phyloP scores from a whole-genome alignment of 2,113 vertebrate genomes.

The Podarcis muralis region DNA sequence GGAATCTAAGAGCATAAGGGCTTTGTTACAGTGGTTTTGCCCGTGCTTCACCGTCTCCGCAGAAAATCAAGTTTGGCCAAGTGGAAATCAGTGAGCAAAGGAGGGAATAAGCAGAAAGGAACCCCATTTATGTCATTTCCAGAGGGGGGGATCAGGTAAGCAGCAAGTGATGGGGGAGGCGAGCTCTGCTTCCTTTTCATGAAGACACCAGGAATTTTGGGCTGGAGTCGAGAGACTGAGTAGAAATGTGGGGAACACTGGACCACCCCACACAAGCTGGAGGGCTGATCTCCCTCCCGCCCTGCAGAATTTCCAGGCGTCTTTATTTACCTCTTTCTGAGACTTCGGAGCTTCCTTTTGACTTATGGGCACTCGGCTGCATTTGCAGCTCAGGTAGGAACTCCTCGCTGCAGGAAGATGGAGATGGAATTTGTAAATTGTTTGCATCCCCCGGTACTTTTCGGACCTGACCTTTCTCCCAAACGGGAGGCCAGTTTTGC shows the following conservation, averaged over 20 bases:
- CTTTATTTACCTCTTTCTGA: neutral
- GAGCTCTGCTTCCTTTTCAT: neutral
- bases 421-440: too few relatives aligned
- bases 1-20: too few relatives aligned
- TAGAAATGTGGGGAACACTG: too few relatives aligned
- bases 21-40: too few relatives aligned
- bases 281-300: neutral
- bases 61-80: neutral
- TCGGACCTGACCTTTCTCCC: neutral
- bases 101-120: neutral
- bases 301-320: too few relatives aligned
- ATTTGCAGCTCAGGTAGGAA: neutral
- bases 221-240: neutral
- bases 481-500: neutral
- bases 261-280: neutral
- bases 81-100: too few relatives aligned
- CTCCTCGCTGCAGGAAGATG: neutral
- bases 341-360: neutral
- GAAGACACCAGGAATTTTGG: neutral
- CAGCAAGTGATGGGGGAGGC: too few relatives aligned
- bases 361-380: accelerated
- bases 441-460: too few relatives aligned
- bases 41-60: accelerated
- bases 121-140: neutral
- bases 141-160: too few relatives aligned